Evolutionary conservation across 2,113 vertebrate species (phyloP).

Genomic region (Elephas maximus): DNA sequence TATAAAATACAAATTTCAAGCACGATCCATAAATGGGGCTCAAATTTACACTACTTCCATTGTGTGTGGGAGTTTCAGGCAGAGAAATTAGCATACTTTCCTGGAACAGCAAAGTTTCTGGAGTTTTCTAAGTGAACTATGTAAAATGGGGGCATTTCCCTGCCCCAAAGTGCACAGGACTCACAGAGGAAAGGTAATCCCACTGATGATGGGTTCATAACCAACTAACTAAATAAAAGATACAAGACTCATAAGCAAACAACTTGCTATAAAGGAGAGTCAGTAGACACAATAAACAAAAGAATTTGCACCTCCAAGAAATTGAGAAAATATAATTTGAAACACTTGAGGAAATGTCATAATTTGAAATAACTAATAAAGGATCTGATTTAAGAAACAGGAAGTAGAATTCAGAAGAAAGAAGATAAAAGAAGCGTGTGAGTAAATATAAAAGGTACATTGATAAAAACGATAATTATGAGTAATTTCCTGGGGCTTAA

Average conservation of each 20-base stretch:
- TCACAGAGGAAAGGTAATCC: neutral
- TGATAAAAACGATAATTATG: neutral
- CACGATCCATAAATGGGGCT: neutral
- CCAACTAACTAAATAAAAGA: neutral
- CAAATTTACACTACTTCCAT: neutral
- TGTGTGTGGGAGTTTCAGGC: neutral
- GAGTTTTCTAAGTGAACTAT: neutral
- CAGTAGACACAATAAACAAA: neutral
- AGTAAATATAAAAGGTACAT: neutral
- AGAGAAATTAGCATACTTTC: neutral
- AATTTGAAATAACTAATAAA: neutral
- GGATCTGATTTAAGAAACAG: neutral
- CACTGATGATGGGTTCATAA: neutral
- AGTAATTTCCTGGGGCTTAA: neutral
- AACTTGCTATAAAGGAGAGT: neutral
- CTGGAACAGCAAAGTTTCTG: neutral
- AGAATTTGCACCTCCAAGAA: neutral
- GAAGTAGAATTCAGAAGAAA: neutral
- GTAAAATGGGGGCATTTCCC: neutral
- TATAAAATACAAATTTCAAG: neutral
- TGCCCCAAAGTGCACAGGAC: neutral
- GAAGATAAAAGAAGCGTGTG: neutral
- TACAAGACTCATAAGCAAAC: neutral
- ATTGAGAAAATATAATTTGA: neutral
- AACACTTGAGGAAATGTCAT: too few relatives aligned